Evolutionary conservation across 2,797 vertebrate genomes (phyloP).

Genomic region (Epinephelus awoara): DNA sequence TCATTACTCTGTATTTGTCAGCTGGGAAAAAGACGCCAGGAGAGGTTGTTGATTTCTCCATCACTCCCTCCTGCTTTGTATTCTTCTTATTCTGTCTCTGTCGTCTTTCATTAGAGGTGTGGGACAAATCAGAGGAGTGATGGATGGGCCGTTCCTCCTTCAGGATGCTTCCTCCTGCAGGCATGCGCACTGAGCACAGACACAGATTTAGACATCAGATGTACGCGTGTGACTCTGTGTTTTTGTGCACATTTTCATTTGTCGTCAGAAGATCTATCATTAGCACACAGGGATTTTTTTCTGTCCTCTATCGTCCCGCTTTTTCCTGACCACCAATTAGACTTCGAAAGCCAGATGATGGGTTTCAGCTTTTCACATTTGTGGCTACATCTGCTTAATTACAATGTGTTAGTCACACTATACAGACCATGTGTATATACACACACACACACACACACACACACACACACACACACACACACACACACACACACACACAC

Average conservation of each 20-base stretch:
- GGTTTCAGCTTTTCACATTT: conserved; percentile 54
- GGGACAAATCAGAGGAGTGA: conserved; percentile 54
- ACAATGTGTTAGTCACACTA: conserved; percentile 62
- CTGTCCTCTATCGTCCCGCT: conserved; percentile 13
- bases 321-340: conserved; percentile 55
- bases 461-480: conserved; percentile 33
- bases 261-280: conserved; percentile 31
- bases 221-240: conserved; percentile 8
- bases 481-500: conserved; percentile 30
- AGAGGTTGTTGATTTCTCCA: conserved; percentile 9
- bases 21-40: background rate
- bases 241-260: conserved; percentile 4
- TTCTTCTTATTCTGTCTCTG: conserved; percentile 2
- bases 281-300: background rate
- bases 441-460: conserved; percentile 27
- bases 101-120: conserved; percentile 46
- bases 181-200: conserved; percentile 15
- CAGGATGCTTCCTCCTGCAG: conserved; percentile 6
- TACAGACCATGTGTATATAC: conserved; percentile 21
- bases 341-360: conserved; percentile 43
- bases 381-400: conserved; percentile 69
- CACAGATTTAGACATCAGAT: conserved; percentile 30
- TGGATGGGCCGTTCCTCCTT: conserved; percentile 50
- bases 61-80: conserved; percentile 1
- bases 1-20: conserved; percentile 17